Base-by-base conservation (phyloP, 2,113 vertebrate genomes). In the Seriola aureovittata region DNA sequence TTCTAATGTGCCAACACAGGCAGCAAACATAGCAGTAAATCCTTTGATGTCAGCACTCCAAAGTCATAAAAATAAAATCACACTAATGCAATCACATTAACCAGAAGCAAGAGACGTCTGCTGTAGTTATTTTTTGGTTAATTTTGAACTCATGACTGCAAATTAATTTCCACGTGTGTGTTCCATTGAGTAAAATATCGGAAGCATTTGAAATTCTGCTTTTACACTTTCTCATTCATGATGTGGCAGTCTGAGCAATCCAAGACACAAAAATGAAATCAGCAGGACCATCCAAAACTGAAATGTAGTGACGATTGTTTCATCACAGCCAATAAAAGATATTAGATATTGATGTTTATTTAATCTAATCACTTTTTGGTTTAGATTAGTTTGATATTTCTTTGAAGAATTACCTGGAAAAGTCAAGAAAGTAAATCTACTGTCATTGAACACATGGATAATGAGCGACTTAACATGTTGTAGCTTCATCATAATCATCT, bases 1-100 rank as follows among this genome's bases (percentile, higher is more conserved):
- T 23, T 59, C 50, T 58, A 48, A 12, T 48, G 70, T n/a, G 70
- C 46, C 64, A 63, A 58, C 71, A 50, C 71, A 58, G 50, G 46
- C 32, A 21, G 44, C 23, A 60, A 62, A 54, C 32, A 42, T 34
- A 36, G 58, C 38, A 66, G 36, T 23, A 60, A 80, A 67, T 38
- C 54, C 48, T 55, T 40, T 2, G 10, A 50, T 19, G 40, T 69
- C 48, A 80, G 14, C 36, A 21, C 55, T 38, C 66, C 52, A 58
- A 71, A 52, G 11, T 52, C 32, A 38, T 62, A 44, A 54, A 68
- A 63, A 44, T 60, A 21, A n/a, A 21, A 12, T 81, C 64, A 2
- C n/a, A 34, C 36, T 46, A 25, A 82, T 57, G 11, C 7, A 57
- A 70, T 64, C 58, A 11, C n/a, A 36, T 8, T 19, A 14, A 34